A percentile compares a stretch with the other conserved stretches of the same genome.
Evolutionary conservation across 2,797 vertebrate genomes (phyloP).

Genomic region (Clarias platycephalus): DNA sequence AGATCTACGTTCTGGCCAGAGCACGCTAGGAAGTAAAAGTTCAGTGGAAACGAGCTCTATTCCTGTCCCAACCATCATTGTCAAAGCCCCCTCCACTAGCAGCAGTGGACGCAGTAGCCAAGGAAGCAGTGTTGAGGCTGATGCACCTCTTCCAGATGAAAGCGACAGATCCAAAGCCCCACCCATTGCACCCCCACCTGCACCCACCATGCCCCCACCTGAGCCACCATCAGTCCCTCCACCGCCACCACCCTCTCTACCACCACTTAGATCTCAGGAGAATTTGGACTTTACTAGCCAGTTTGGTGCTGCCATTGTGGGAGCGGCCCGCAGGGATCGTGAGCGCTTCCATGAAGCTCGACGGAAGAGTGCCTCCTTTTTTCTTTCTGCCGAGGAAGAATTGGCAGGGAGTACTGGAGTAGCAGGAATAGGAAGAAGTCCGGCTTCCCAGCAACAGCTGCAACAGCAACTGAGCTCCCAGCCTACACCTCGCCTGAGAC

Average conservation of each 20-base stretch:
- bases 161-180: slow-evolving; percentile 71
- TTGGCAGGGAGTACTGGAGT: slow-evolving; percentile 63
- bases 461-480: slow-evolving; percentile 71
- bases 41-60: slow-evolving; percentile 87
- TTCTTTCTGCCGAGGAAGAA: slow-evolving; percentile 89
- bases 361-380: slow-evolving; percentile 84
- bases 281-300: slow-evolving; percentile 87
- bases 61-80: slow-evolving; percentile 91
- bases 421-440: slow-evolving; percentile 54
- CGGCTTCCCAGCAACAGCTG: slow-evolving; percentile 68
- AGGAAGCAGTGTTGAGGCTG: slow-evolving; percentile 90
- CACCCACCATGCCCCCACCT: slow-evolving; percentile 74
- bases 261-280: slow-evolving; percentile 74
- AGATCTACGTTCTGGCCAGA: slow-evolving; percentile 71
- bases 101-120: slow-evolving; percentile 94
- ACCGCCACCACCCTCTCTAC: slow-evolving; percentile 72
- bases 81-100: slow-evolving; percentile 92
- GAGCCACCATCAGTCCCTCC: slow-evolving; percentile 73
- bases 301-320: slow-evolving; percentile 81
- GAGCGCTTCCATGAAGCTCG: slow-evolving; percentile 86
- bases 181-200: slow-evolving; percentile 67
- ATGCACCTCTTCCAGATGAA: slow-evolving; percentile 69
- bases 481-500: slow-evolving; percentile 78
- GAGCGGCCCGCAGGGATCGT: slow-evolving; percentile 77
- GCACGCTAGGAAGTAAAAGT: slow-evolving; percentile 76